Evolutionary conservation across 1,140 invertebrate species (phyloP).

Genomic region (Heliconius eleuchia): DNA sequence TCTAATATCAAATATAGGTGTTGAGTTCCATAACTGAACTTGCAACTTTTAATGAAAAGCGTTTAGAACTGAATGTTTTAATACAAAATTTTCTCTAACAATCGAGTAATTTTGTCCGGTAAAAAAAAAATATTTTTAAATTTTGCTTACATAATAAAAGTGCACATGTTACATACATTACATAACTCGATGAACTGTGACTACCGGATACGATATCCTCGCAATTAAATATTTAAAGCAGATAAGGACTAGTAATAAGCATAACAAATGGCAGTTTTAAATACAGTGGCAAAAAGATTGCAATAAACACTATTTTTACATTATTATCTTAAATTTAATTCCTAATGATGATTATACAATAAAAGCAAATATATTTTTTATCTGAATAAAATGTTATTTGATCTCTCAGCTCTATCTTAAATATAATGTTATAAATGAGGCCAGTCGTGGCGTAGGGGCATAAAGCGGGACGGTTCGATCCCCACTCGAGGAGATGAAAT

Average conservation of each 20-base stretch:
- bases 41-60: too few species aligned
- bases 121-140: background rate
- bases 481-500: too few species aligned
- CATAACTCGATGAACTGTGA: constrained; percentile 1
- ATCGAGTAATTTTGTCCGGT: too few species aligned
- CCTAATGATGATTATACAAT: background rate
- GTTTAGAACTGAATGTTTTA: too few species aligned
- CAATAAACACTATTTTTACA: background rate
- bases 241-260: background rate
- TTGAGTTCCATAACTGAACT: too few species aligned
- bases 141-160: background rate
- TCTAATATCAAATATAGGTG: too few species aligned
- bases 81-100: too few species aligned
- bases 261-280: background rate
- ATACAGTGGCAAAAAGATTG: background rate
- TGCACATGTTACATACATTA: background rate
- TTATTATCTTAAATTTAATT: background rate
- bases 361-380: background rate
- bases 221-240: background rate
- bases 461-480: too few species aligned
- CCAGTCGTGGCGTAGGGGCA: too few species aligned
- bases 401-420: too few species aligned
- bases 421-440: too few species aligned
- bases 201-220: constrained; percentile 9
- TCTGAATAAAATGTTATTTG: too few species aligned